Evolutionary conservation across 2,797 vertebrate genomes (phyloP).

Genomic region (Macroramphosus scolopax): DNA sequence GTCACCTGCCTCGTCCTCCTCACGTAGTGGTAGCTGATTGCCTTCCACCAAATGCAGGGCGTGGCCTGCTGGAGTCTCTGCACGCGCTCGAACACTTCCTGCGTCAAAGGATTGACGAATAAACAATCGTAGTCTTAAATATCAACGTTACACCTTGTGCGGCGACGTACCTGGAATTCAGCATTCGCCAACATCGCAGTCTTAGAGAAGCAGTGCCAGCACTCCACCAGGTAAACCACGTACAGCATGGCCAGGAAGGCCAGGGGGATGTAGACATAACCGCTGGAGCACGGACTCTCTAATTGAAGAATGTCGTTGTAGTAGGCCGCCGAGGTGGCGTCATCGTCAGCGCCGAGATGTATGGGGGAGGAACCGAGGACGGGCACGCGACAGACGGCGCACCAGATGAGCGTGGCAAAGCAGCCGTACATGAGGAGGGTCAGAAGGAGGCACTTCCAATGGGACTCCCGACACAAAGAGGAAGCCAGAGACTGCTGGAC

Average conservation of each 20-base stretch:
- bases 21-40: constrained; percentile 96
- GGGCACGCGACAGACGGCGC: constrained; percentile 92
- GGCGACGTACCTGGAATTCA: constrained; percentile 79
- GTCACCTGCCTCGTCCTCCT: constrained; percentile 95
- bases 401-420: constrained; percentile 93
- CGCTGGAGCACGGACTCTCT: constrained; percentile 94
- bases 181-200: constrained; percentile 80
- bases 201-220: constrained; percentile 93
- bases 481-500: constrained; percentile 92
- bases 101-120: too few species aligned
- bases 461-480: constrained; percentile 90
- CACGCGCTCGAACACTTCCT: constrained; percentile 85
- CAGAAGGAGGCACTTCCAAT: constrained; percentile 98
- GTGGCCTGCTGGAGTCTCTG: constrained; percentile 94
- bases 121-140: too few species aligned
- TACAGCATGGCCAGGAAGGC: constrained; percentile 96
- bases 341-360: constrained; percentile 46
- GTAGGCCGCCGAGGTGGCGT: constrained; percentile 84
- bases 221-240: constrained; percentile 93
- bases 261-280: constrained; percentile 96
- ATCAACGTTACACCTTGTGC: constrained; percentile 89
- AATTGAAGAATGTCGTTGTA: constrained; percentile 95
- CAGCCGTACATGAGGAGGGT: constrained; percentile 96
- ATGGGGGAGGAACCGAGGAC: constrained; percentile 79
- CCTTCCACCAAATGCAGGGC: constrained; percentile 99